Percentiles rank a stretch among this genome's conserved stretches.
Evolutionary conservation across 2,797 vertebrate species (phyloP).

Genomic region (Acanthurus leucopareius): DNA sequence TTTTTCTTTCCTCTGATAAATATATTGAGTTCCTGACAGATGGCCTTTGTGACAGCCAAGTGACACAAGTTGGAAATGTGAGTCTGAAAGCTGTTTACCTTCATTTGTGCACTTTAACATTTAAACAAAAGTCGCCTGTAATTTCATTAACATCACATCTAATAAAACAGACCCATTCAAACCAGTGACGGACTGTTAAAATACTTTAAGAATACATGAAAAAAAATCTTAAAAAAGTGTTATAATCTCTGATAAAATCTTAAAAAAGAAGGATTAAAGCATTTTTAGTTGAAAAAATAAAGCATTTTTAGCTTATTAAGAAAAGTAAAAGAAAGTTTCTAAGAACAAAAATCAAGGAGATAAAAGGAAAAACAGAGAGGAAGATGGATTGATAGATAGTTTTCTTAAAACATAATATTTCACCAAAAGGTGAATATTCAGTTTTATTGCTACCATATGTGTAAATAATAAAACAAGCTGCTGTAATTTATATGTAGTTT

Average conservation of each 20-base stretch:
- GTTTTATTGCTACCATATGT: neutral
- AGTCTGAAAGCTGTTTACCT: conserved; percentile 57
- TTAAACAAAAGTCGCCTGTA: conserved; percentile 17
- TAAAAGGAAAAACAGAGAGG: no score
- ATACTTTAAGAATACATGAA: no score
- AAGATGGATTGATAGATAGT: no score
- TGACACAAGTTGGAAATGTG: conserved; percentile 34
- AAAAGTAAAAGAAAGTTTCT: no score
- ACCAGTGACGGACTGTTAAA: no score
- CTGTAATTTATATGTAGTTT: neutral
- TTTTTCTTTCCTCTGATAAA: conserved; percentile 62
- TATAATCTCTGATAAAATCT: no score
- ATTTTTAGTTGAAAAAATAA: no score
- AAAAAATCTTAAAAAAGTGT: no score
- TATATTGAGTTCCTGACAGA: conserved; percentile 77
- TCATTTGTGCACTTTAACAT: neutral
- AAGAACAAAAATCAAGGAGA: no score
- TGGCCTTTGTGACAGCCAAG: conserved; percentile 65
- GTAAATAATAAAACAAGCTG: neutral
- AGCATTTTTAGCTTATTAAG: no score
- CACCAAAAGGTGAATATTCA: neutral
- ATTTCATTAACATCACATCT: conserved; percentile 17
- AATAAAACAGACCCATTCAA: neutral
- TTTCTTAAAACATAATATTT: no score
- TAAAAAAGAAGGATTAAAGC: no score